These are phyloP conservation scores for Tachystola acroxantha DNA, from an alignment of 2,888 invertebrate species.

Conservation along the genomic window DNA sequence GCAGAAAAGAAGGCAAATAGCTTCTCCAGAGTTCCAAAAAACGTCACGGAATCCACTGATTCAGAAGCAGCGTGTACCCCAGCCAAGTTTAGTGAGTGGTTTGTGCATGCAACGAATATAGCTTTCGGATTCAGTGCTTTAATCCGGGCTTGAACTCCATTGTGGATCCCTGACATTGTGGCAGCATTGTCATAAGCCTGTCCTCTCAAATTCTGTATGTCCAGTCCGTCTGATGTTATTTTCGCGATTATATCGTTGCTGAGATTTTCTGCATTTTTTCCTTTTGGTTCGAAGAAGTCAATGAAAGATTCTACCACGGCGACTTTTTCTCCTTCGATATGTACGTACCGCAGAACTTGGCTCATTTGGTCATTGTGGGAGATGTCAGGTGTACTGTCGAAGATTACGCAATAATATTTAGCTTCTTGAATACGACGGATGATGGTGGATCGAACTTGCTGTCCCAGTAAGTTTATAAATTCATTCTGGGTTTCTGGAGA, in stretches of 20 bases:
- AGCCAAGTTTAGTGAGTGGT: slow-evolving; percentile 10
- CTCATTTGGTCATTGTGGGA: slow-evolving; percentile 10
- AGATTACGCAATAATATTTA: slow-evolving; percentile 10
- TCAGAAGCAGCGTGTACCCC: slow-evolving; percentile 9
- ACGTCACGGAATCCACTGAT: slow-evolving; percentile 4
- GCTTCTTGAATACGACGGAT: slow-evolving; percentile 4
- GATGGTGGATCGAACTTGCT: slow-evolving; percentile 7
- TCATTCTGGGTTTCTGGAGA: slow-evolving; percentile 12
- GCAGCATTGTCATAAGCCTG: slow-evolving; percentile 10
- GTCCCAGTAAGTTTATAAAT: slow-evolving; percentile 7
- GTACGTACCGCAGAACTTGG: slow-evolving; percentile 9
- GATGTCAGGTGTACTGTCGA: slow-evolving; percentile 9
- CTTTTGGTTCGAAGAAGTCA: slow-evolving; percentile 7
- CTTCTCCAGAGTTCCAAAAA: slow-evolving; percentile 6
- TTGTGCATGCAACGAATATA: slow-evolving; percentile 10
- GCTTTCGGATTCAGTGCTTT: slow-evolving; percentile 12
- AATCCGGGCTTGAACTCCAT: slow-evolving; percentile 4
- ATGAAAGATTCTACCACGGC: slow-evolving; percentile 8
- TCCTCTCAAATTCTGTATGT: slow-evolving; percentile 9
- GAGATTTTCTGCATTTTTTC: slow-evolving; percentile 9
- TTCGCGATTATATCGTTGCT: slow-evolving; percentile 8
- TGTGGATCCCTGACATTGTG: slow-evolving; percentile 3
- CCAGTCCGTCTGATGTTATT: slow-evolving; percentile 9
- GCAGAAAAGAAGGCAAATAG: slow-evolving; percentile 4
- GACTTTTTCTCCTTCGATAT: slow-evolving; percentile 5